A percentile compares a stretch with the other conserved stretches of the same genome.
phyloP scores from a whole-genome alignment of 2,113 vertebrate genomes.

The Pygoscelis antarcticus region DNA sequence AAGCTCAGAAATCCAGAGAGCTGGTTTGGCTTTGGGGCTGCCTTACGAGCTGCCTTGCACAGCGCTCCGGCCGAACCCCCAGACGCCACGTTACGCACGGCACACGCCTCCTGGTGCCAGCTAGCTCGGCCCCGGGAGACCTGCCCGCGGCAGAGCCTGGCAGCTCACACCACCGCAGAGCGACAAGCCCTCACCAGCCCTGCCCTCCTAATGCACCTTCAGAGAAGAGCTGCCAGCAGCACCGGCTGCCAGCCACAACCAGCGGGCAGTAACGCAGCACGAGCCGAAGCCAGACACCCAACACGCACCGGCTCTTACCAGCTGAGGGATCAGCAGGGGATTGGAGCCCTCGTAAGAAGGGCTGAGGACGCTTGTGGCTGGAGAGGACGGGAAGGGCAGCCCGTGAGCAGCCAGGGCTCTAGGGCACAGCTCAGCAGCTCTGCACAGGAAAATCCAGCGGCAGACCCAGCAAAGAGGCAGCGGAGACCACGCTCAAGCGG shows the following conservation, averaged over 20 bases:
- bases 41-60: not conserved
- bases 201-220: fast-evolving
- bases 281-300: not conserved
- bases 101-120: fast-evolving
- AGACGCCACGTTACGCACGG: fast-evolving
- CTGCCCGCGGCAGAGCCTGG: not conserved
- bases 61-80: not conserved
- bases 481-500: fast-evolving
- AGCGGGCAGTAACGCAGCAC: fast-evolving
- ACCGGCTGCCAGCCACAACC: not conserved
- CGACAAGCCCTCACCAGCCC: fast-evolving
- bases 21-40: fast-evolving
- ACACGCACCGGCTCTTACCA: fast-evolving
- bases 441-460: not conserved
- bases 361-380: not conserved
- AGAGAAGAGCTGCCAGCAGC: not conserved
- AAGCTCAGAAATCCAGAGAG: not conserved
- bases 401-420: not conserved
- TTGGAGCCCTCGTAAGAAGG: not conserved
- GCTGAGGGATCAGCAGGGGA: not conserved
- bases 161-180: fast-evolving
- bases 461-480: not conserved
- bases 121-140: not conserved
- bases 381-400: not conserved
- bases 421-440: not conserved